Base-by-base conservation (phyloP, 1,140 invertebrate genomes). In the Tetragonula clypearis region DNA sequence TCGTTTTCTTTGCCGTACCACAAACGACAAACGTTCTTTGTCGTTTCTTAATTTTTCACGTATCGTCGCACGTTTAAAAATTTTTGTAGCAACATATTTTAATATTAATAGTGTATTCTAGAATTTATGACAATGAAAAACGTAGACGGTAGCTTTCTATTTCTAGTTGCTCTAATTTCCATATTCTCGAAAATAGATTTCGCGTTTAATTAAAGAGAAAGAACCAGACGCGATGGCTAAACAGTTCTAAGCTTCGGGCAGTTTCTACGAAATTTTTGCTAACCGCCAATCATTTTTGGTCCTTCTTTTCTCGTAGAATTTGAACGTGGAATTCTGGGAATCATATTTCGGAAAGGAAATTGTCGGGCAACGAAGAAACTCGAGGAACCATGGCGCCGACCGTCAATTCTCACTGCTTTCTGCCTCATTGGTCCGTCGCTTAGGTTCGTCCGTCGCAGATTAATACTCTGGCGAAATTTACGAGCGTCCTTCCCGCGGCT, bases 371-470 rank as follows among this genome's bases (percentile, higher is more conserved):
- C 35, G 17, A 9, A 56, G 53, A 75, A 87, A 71, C 76, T 60
- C 8, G 23, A 72, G 53, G 26, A 79, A 17, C 23, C 68, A 72
- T 69, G 89, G 89, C 86, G 89, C 79, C 88, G 71, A 11, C 58
- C 62, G 78, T 21, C 88, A 85, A 84, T 90, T 81, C 86, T 17
- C 55, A 53, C 60, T 75, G 58, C 49, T 90, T 86, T 90, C 88
- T 86, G 84, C 86, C 68, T 90, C 88, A 88, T 84, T 90, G 83
- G 72, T 11, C 88, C 88, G 89, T 90, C 88, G 84, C 88, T 77
- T 86, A 77, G 66, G 26, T 30, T 86, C 81, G 17, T 58, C 66
- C 81, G 17, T 58, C 66, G 86, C 49, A 84, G 80, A 90, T 90
- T 90, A 90, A 90, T 53, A 84, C 75, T 80, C 68, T 86, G 86